Evolutionary conservation across 2,113 vertebrate species (phyloP), one percentile per base, ranked within the genome.

Genomic region (Semicossyphus pulcher): DNA sequence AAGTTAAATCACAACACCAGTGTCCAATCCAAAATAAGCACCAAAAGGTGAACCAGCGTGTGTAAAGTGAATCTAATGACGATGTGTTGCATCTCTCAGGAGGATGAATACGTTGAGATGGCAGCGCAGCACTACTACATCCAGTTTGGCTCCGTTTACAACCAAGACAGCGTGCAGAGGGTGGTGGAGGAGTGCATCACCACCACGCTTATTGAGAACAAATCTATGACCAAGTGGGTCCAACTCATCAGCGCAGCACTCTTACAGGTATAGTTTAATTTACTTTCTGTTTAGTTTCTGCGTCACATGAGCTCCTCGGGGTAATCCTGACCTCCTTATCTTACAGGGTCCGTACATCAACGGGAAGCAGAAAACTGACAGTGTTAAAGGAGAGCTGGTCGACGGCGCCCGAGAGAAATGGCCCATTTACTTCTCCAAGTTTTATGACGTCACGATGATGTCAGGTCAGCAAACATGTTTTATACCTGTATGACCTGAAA

Each of bases 371-470:
- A 80, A 76, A 1, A 29, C 41, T 0, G 91, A 92, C 31, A 58
- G 36, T 0, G 94, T 97, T 26, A 95, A 93, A 84, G 94, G 90
- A 29, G 91, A 96, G 11, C 85, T 97, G 41, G 96, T 98, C 5
- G 89, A 95, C 51, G 82, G 88, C 1, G 94, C 95, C 60, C 90
- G 86, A 5, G 41, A 94, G 29, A 94, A 93, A 74, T 99, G 97
- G 97, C 94, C 95, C 1, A 78, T 98, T 45, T 88, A 95, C 44
- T 99, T 99, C 91, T 98, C 97, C 18, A 94, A 90, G 63, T 96
- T 99, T 77, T 99, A 94, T 84, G 94, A 98, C 88, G 95, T 96
- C 64, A 93, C 84, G 36, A 92, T 94, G 39, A 88, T 92, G 81
- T 95, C 96, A 75, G 97, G 97, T 99, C 91, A 93, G 89, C 81